Percentiles rank a stretch among this genome's conserved stretches.
Evolutionary conservation across 2,113 vertebrate species (phyloP).

Genomic region (Merops nubicus): DNA sequence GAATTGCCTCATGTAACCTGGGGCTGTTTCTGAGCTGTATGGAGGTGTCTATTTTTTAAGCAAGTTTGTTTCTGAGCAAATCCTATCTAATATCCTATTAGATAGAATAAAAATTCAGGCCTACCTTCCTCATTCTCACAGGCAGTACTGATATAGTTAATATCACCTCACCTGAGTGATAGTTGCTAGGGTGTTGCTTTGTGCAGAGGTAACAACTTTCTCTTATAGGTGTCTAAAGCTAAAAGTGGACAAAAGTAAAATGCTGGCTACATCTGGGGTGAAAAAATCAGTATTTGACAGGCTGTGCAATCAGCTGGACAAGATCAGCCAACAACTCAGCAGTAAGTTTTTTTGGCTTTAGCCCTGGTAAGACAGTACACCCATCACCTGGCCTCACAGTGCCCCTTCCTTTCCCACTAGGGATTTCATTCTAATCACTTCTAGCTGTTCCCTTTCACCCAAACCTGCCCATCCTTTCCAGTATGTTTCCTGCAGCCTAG

Average conservation of each 20-base stretch:
- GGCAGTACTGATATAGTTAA: neutral
- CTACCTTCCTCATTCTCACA: neutral
- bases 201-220: neutral
- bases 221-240: slow-evolving; percentile 84
- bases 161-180: neutral
- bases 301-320: slow-evolving; percentile 81
- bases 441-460: neutral
- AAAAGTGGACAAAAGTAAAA: slow-evolving; percentile 84
- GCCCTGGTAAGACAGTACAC: neutral
- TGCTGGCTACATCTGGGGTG: slow-evolving; percentile 78
- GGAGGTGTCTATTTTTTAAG: neutral
- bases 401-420: neutral
- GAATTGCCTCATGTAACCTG: neutral
- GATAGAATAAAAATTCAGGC: neutral
- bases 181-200: neutral
- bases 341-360: slow-evolving; percentile 74
- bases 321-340: slow-evolving; percentile 74
- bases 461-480: neutral
- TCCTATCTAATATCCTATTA: too few relatives aligned
- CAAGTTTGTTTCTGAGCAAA: neutral
- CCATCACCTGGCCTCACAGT: neutral
- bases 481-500: neutral
- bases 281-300: slow-evolving; percentile 86
- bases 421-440: neutral
- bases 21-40: neutral